Base-by-base conservation (phyloP, 1,140 invertebrate genomes). In the Babylonia areolata region DNA sequence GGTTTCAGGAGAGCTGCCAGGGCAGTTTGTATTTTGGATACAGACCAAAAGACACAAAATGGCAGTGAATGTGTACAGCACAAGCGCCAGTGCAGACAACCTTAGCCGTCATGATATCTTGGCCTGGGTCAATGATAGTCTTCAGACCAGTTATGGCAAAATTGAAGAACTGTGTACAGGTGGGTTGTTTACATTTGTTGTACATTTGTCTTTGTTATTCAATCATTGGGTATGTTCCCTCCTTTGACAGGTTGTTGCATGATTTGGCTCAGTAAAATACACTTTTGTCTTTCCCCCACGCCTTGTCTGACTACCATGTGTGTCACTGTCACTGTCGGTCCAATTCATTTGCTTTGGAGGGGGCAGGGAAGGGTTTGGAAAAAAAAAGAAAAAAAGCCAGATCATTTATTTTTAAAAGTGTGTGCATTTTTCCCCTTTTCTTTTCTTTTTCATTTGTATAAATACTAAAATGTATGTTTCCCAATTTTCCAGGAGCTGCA, bases 101-200 rank as follows among this genome's bases (percentile, higher is more conserved):
- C 95, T 99, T 28, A 99, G 98, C 92, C 96, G 99, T 89, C 98
- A 99, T 96, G 99, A 99, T 92, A 99, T 99, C 97, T 95, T 99
- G 77, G 96, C 97, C 83, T 99, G 99, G 99, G 98, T 99, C 80
- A 99, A 99, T 93, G 98, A 99, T 94, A 99, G 98, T 94, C 95
- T 99, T 42, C 96, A 98, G 93, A 97, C 98, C 73, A 97, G 96
- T 17, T 99, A 99, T 93, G 96, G 96, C 54, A 99, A 99, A 96
- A 99, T 99, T 91, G 99, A 99, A 95, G 98, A 99, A 94, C 94
- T 99, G 40, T 99, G 98, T 93, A 98, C 98, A 87, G 95, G 95
- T 95, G 23, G 9, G 58, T 64, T 46, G 46, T 51, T 51, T 17
- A 51, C 46, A 51, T 0, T 51, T 1, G 9, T 51, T n/a, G n/a